Percentiles rank a stretch among this genome's conserved stretches.
Evolutionary conservation across 2,888 invertebrate species (phyloP).

Genomic region (Lycocerus yunnanus): DNA sequence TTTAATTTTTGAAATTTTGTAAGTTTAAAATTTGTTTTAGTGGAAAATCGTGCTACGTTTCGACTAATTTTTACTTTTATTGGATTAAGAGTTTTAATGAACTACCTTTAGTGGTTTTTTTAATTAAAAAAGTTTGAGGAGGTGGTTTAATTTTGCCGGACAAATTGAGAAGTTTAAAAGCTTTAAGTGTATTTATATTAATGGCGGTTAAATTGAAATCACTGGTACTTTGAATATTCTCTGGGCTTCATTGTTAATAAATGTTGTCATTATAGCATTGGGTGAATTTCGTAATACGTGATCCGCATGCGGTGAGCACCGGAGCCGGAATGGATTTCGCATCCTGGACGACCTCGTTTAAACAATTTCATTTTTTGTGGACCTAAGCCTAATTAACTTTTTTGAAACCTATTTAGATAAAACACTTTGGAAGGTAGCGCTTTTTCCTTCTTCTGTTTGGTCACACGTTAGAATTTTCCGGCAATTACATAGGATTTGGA

Average conservation of each 20-base stretch:
- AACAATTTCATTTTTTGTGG: background rate
- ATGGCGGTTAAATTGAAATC: background rate
- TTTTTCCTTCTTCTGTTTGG: background rate
- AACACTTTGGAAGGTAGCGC: background rate
- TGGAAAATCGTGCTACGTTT: background rate
- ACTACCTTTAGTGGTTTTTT: background rate
- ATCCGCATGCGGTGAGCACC: background rate
- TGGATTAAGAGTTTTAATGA: background rate
- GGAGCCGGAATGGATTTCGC: background rate
- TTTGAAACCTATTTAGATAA: background rate
- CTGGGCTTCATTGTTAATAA: background rate
- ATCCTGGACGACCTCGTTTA: background rate
- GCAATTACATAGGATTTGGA: constrained; percentile 16
- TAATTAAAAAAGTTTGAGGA: background rate
- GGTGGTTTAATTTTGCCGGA: background rate
- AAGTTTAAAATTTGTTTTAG: background rate
- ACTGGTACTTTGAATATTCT: background rate
- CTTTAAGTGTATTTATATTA: background rate
- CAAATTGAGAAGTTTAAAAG: background rate
- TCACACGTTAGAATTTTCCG: constrained; percentile 23
- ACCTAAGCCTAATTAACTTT: background rate
- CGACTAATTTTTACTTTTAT: background rate
- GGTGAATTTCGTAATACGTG: background rate
- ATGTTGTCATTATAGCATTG: background rate
- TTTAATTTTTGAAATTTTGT: background rate